Base-by-base conservation (phyloP, 2,888 invertebrate species). In the Drosophila mimica region DNA sequence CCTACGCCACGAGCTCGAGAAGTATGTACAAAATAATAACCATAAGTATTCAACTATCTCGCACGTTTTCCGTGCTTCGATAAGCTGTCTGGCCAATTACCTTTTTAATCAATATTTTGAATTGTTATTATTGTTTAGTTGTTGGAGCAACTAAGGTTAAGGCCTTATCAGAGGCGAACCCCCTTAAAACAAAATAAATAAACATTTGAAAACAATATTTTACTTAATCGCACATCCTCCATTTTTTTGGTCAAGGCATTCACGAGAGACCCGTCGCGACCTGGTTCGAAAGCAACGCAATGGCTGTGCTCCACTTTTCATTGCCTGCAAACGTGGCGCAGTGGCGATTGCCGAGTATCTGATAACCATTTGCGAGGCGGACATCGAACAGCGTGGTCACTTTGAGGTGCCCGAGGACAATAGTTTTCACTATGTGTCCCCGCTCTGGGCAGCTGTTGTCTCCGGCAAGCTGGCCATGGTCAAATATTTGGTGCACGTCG, bases 401-500 rank as follows among this genome's bases (percentile, higher is more conserved):
- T 98, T 96, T 92, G 97, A 97, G 94, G 97, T 97, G 54, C 95
- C 96, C 13, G 97, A 97, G 92, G 98, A 98, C 92, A 95, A 95
- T 91, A 92, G 93, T 59, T 92, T 93, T 79, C 98, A 98, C 94
- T 94, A 94, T 88, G 98, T 97, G 4, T 97, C 98, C 17, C 98
- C 98, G 34, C 94, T 98, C 70, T 98, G 98, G 98, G 97, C 97
- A 94, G 98, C 98, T 3, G 97, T 98, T 5, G 98, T 98, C 2
- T 96, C 97, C 8, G 98, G 98, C 17, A 96, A 96, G 81, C 92
- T 97, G 17, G 94, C 94, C 49, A 96, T 97, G 79, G 95, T 98
- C 59, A 96, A 96, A 91, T 96, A 95, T 92, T 94, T 98, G 65
- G 95, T 97, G 28, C 94, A 95, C 70, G 95, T 97, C 84, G 97